phyloP scores from a whole-genome alignment of 2,113 vertebrate species.

The Heterochromis multidens region DNA sequence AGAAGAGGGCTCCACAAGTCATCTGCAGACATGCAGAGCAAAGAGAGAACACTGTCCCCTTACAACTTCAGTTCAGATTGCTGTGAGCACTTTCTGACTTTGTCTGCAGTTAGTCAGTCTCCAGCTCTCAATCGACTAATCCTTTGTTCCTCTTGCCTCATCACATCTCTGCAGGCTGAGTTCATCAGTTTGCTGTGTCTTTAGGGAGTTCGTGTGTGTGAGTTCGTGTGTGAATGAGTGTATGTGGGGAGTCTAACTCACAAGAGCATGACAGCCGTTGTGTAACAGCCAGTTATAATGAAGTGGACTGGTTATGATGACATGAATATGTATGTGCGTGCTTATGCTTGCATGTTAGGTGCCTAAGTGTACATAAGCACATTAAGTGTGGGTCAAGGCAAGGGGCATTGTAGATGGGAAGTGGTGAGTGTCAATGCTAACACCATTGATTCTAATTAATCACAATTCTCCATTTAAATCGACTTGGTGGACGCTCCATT shows the following conservation, averaged over 20 bases:
- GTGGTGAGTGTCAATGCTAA: conserved; percentile 14
- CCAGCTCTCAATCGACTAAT: conserved; percentile 8
- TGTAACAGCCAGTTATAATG: conserved; percentile 1
- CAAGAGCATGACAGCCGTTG: not conserved
- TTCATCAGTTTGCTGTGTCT: conserved; percentile 21
- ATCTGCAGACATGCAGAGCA: not conserved
- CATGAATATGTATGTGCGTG: not conserved
- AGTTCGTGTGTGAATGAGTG: not conserved
- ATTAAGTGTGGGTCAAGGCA: not conserved
- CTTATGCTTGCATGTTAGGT: not conserved
- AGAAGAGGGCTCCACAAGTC: not conserved
- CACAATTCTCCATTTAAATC: conserved; percentile 59
- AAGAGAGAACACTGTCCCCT: not conserved
- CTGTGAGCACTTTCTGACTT: not conserved
- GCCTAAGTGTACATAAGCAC: not conserved
- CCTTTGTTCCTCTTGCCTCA: conserved; percentile 29
- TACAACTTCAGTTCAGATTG: not conserved
- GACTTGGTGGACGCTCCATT: conserved; percentile 54
- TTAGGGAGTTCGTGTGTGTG: not conserved
- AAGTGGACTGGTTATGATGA: conserved; percentile 1
- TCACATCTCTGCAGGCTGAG: conserved; percentile 24
- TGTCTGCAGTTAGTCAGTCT: not conserved
- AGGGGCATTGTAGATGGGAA: conserved; percentile 26
- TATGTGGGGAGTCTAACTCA: not conserved
- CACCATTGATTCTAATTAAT: conserved; percentile 67